Percentiles rank a stretch among this genome's conserved stretches.
Conservation (phyloP, 2,888 invertebrate genomes). For the Platycnemis pennipes region DNA sequence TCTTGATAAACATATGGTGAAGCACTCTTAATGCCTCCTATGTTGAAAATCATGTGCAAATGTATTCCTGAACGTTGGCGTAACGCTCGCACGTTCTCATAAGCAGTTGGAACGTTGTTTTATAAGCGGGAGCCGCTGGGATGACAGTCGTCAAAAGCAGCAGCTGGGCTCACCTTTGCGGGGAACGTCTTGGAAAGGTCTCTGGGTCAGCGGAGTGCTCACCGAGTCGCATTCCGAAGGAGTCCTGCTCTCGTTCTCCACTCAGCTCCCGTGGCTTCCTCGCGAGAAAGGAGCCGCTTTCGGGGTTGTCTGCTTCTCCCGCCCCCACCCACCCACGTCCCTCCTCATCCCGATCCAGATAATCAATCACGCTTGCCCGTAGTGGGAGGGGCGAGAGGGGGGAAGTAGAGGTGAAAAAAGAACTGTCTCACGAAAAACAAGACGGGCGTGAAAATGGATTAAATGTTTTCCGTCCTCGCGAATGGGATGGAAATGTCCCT, state of each 20-base stretch:
- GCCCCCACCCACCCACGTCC: no score
- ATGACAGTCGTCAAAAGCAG: neutral
- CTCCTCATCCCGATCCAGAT: no score
- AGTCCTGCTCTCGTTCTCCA: neutral
- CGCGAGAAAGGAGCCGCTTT: no score
- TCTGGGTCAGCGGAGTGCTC: neutral
- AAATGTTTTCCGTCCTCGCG: neutral
- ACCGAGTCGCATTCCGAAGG: neutral
- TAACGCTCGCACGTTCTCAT: no score
- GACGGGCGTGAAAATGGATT: constrained; percentile 19
- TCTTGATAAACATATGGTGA: no score
- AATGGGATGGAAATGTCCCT: neutral
- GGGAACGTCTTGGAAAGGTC: neutral
- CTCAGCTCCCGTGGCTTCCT: neutral
- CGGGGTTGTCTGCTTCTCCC: neutral
- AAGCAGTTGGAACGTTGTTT: neutral
- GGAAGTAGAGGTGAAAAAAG: neutral
- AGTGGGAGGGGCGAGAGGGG: neutral
- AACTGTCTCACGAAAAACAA: constrained; percentile 23
- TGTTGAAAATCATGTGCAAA: no score
- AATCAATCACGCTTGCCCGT: neutral
- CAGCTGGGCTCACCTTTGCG: neutral
- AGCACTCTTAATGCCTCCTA: no score
- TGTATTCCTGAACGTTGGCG: no score
- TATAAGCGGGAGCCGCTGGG: neutral